Evolutionary conservation across 2,888 invertebrate genomes (phyloP), one percentile per base, ranked within the genome.

Genomic region (Agrochola lota): DNA sequence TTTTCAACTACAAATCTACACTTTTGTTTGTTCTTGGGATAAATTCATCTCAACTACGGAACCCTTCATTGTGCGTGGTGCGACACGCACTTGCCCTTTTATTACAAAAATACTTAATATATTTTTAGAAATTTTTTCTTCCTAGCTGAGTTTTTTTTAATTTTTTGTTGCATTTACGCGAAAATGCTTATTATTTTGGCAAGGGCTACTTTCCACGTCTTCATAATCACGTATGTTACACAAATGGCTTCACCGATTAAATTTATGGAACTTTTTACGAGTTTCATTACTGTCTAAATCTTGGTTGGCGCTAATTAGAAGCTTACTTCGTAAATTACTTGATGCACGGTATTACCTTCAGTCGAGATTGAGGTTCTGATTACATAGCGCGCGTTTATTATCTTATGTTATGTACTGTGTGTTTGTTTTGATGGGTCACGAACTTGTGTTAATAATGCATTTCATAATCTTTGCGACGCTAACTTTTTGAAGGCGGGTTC

Each of bases 281-380:
- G 74, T 79, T 79, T 80, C 74, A 79, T 79, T 79, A 71, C 77
- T 70, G 77, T 62, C 72, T 69, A 66, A 72, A 81, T 81, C 69
- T 72, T 60, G 59, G 77, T 72, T 63, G 64, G 76, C 63, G 59
- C 40, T 81, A 81, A 81, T 81, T 81, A 81, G 81, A 30, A 81
- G 77, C 72, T 77, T 81, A 73, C 70, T 78, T 78, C 40, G 62
- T 73, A 73, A 76, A 81, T 80, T 76, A 81, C 80, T 80, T 67
- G 67, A 71, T 80, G 67, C 67, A 80, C 71, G 81, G 60, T 70
- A 57, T 62, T 62, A 71, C 64, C 62, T 73, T 72, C 40, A 66
- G 30, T 59, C 15, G 52, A 80, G 68, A 66, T 72, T 80, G 64
- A 62, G 55, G 9, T 78, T 49, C 23, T 72, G 81, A 66, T 81